Percentiles rank a stretch among this genome's conserved stretches.
Evolutionary conservation across 37 sponge, comb jelly and placozoan species (phyloP).

Genomic region (Agelas oroides): DNA sequence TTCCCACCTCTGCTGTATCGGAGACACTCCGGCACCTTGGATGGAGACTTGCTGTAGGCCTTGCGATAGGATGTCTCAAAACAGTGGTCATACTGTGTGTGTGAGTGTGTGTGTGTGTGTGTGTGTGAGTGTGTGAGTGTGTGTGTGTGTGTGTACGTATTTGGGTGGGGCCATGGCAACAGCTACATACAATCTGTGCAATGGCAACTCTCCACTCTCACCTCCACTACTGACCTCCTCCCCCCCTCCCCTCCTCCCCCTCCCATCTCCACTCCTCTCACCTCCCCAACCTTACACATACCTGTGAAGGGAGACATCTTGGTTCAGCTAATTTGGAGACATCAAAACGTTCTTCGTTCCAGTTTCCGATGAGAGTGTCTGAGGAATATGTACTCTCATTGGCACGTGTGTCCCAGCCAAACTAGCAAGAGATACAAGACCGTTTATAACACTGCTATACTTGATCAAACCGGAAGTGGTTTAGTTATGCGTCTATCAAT

Average conservation of each 20-base stretch:
- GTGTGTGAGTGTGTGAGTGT: neutral
- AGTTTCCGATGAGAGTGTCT: constrained; percentile 89
- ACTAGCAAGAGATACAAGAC: constrained; percentile 19
- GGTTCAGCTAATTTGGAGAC: constrained; percentile 45
- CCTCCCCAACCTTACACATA: too few species aligned
- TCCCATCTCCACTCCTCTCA: too few species aligned
- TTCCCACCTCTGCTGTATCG: constrained; percentile 34
- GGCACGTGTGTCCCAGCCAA: constrained; percentile 72
- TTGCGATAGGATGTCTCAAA: constrained; percentile 81
- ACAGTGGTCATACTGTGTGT: constrained; percentile 65
- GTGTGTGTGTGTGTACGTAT: neutral
- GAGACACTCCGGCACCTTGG: constrained; percentile 38
- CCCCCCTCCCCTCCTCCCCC: too few species aligned
- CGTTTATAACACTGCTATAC: too few species aligned
- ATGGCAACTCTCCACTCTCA: too few species aligned
- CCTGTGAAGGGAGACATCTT: constrained; percentile 83
- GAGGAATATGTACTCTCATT: constrained; percentile 62
- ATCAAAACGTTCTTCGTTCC: constrained; percentile 92
- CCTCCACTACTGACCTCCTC: too few species aligned
- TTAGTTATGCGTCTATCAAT: too few species aligned
- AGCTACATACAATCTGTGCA: too few species aligned
- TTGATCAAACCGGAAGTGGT: too few species aligned
- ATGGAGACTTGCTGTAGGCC: constrained; percentile 43
- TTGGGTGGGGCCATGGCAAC: too few species aligned
- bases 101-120: neutral